Base-by-base conservation (phyloP, 2,797 vertebrate species). In the Sternotherus odoratus region DNA sequence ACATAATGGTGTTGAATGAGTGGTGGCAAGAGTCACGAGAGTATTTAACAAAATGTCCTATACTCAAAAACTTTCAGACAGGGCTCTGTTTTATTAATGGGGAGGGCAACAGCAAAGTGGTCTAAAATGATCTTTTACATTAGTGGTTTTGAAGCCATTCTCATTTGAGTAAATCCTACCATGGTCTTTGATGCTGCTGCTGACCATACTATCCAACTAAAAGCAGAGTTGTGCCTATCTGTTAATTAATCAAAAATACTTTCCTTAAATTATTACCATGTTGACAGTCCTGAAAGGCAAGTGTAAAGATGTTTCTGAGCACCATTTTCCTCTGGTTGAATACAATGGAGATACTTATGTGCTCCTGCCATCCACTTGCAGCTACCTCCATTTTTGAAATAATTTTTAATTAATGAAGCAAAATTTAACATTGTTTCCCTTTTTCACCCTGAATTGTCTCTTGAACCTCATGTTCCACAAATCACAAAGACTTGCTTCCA, bases 241-340 rank as follows among this genome's bases (percentile, higher is more conserved):
- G 78, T 93, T 87, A 54, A 60, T 93, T 94, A 19, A 93, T 80
- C 75, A 56, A 80, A 54, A 91, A 94, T 48, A 11, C 6, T 91
- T 87, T 51, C 63, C 12, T 95, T 92, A 30, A 88, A 26, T 48
- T 88, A 56, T 91, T 90, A 54, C 5, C 81, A 89, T 79, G 49
- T 17, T 60, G 72, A 28, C 48, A 83, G 49, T 83, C 46, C 57
- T 78, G 39, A 8, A 43, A 33, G 69, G 16, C 15, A 92, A 79
- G 43, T 43, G 30, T 39, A 57, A 93, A 89, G 82, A 75, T 3
- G 23, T 56, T 85, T n/a, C 13, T 53, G 78, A 72, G 79, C 30
- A 89, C 50, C 53, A 54, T 16, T 95, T 90, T 74, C 77, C 85
- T 72, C 81, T 85, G 1, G 2, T 17, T 86, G 79, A 91, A 83